phyloP scores from a whole-genome alignment of 2,888 invertebrate species.

The Cerastis leucographa region DNA sequence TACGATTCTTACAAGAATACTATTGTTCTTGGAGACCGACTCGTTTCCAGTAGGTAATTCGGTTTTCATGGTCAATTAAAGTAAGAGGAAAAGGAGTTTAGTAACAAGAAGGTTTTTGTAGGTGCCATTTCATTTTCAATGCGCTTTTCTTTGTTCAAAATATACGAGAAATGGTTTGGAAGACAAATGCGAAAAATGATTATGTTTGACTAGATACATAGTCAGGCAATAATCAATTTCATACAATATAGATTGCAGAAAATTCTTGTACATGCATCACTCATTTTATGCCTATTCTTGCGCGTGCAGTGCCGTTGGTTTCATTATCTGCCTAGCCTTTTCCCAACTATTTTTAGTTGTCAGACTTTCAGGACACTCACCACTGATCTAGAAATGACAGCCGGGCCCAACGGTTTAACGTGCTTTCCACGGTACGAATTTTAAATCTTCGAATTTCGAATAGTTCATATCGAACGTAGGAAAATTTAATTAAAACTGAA shows the following conservation, averaged over 20 bases:
- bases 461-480: too few species aligned
- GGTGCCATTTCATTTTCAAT: not conserved
- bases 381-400: not conserved
- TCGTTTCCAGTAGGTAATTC: constrained; percentile 22
- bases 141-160: not conserved
- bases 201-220: not conserved
- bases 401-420: not conserved
- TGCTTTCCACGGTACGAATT: not conserved
- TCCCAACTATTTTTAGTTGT: not conserved
- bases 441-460: not conserved
- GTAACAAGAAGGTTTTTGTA: not conserved
- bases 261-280: not conserved
- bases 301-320: not conserved
- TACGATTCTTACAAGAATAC: constrained; percentile 59
- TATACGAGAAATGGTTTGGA: not conserved
- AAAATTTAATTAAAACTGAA: constrained; percentile 16
- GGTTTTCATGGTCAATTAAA: constrained; percentile 1
- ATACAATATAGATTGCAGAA: not conserved
- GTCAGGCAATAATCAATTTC: not conserved
- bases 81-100: not conserved
- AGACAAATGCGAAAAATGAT: not conserved
- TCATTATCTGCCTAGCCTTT: not conserved
- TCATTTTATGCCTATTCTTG: not conserved
- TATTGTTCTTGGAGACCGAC: constrained; percentile 28
- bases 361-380: too few species aligned